These are phyloP conservation scores for Drosophila cardini DNA, from an alignment of 1,140 invertebrate genomes.

Conservation along the genomic window DNA sequence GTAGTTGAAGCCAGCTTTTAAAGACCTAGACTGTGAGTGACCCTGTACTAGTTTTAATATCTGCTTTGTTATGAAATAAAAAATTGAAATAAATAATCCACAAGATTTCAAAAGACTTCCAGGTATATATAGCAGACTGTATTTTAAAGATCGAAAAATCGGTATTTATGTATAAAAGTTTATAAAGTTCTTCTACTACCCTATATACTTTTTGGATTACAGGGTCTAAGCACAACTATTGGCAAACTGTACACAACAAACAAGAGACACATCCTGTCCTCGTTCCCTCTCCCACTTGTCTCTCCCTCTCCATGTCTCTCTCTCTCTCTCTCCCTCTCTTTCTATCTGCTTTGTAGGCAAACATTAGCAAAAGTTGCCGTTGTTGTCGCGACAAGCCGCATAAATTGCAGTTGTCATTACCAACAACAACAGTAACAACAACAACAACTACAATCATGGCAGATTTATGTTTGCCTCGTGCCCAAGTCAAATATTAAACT, in stretches of 20 bases:
- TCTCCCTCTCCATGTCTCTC: conserved; percentile 14
- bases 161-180: no score
- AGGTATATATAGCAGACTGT: no score
- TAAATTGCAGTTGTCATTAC: conserved; percentile 72
- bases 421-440: conserved; percentile 46
- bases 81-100: no score
- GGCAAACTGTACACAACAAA: conserved; percentile 38
- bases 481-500: conserved; percentile 56
- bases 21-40: no score
- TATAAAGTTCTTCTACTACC: no score
- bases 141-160: no score
- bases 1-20: no score
- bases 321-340: not conserved
- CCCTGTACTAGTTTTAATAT: no score
- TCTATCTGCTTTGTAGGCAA: conserved; percentile 12
- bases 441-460: conserved; percentile 46
- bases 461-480: conserved; percentile 78
- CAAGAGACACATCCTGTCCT: conserved; percentile 3
- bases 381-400: conserved; percentile 48
- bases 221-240: conserved; percentile 39
- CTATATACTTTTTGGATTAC: no score
- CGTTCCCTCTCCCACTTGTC: not conserved
- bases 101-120: no score
- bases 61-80: no score
- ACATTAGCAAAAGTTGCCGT: conserved; percentile 26